phyloP scores from a whole-genome alignment of 2,797 vertebrate genomes.

The Microctenopoma lineatum region DNA sequence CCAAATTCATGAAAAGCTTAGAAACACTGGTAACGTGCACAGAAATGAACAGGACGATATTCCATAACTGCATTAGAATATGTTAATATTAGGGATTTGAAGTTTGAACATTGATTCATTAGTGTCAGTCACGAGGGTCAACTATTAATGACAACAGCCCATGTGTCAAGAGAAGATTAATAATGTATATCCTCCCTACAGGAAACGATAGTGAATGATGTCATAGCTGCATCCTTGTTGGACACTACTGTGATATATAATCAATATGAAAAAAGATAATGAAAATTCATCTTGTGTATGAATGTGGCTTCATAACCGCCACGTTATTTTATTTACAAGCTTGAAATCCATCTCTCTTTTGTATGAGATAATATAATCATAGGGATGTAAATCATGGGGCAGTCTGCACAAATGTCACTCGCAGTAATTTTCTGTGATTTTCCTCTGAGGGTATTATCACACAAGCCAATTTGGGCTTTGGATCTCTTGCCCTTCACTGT shows the following conservation, averaged over 20 bases:
- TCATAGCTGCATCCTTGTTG: slow-evolving; percentile 37
- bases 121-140: slow-evolving; percentile 45
- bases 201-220: slow-evolving; percentile 56
- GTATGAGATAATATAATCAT: slow-evolving; percentile 42
- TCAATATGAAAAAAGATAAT: slow-evolving; percentile 67
- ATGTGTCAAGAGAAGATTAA: slow-evolving; percentile 64
- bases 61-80: slow-evolving; percentile 3
- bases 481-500: slow-evolving; percentile 24
- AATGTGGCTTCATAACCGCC: slow-evolving; percentile 31
- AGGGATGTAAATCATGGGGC: slow-evolving; percentile 39
- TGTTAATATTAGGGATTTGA: slow-evolving; percentile 42
- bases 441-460: slow-evolving; percentile 46
- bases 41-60: not conserved
- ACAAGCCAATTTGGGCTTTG: slow-evolving; percentile 39
- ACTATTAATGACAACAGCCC: slow-evolving; percentile 71
- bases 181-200: slow-evolving; percentile 50
- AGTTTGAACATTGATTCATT: slow-evolving; percentile 58
- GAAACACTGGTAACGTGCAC: not conserved
- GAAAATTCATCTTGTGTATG: slow-evolving; percentile 53
- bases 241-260: slow-evolving; percentile 57
- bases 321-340: slow-evolving; percentile 29
- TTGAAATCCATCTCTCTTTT: slow-evolving; percentile 42
- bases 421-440: slow-evolving; percentile 54
- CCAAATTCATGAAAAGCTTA: not conserved
- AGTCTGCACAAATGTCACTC: slow-evolving; percentile 45